A percentile compares a stretch with the other conserved stretches of the same genome.
Conservation (phyloP, 2,113 vertebrate species). For the Rhynchomys soricoides region DNA sequence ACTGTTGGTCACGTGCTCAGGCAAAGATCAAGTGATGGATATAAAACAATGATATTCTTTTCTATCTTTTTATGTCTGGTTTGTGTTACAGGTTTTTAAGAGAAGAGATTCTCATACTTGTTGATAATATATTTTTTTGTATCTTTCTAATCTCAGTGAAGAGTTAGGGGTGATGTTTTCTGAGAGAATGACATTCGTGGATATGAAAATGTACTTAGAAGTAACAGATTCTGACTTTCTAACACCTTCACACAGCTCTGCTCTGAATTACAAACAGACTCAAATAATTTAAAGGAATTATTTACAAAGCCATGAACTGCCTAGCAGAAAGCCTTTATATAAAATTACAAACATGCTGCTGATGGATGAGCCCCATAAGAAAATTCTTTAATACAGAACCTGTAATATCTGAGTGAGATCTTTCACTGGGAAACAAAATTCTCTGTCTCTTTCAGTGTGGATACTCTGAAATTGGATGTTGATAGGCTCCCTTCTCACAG, state of each 20-base stretch:
- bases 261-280: slow-evolving; percentile 45
- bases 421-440: background rate
- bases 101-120: slow-evolving; percentile 35
- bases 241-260: background rate
- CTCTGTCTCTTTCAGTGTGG: background rate
- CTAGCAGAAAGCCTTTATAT: slow-evolving; percentile 36
- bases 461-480: slow-evolving; percentile 50
- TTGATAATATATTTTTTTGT: slow-evolving; percentile 29
- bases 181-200: background rate
- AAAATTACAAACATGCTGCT: background rate
- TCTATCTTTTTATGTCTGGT: slow-evolving; percentile 26
- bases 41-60: slow-evolving; percentile 47
- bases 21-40: slow-evolving; percentile 29
- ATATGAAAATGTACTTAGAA: slow-evolving; percentile 14
- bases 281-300: slow-evolving; percentile 29
- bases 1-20: slow-evolving; percentile 14
- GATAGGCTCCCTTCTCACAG: slow-evolving; percentile 7
- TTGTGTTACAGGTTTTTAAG: slow-evolving; percentile 28
- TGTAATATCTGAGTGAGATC: slow-evolving; percentile 49
- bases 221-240: slow-evolving; percentile 16
- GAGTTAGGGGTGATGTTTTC: background rate
- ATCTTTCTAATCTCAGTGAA: background rate
- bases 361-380: background rate
- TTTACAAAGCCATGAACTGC: slow-evolving; percentile 8
- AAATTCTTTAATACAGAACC: background rate